Evolutionary conservation across 2,888 invertebrate genomes (phyloP), one percentile per base, ranked within the genome.

Genomic region (Troilus luridus): DNA sequence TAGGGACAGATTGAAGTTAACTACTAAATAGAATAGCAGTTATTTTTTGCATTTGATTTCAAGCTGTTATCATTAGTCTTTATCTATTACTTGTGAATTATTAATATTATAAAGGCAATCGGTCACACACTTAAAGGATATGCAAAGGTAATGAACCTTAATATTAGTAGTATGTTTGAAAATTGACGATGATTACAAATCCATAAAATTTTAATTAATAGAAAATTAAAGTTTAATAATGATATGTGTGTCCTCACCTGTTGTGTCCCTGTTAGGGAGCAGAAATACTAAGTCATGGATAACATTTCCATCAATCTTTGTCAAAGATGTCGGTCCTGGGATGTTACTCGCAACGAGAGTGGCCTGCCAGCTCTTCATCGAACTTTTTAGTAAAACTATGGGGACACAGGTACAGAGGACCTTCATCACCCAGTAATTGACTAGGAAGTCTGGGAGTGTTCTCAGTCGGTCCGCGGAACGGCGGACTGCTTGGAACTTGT

Each of bases 311-410:
- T 94, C 95, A 88, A 95, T 94, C 81, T 95, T 94, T 27, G 93
- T 94, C 9, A 95, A 92, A 72, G 93, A 92, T 12, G 93, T 93
- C 2, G 95, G 95, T 2, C 95, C 95, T 0, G 95, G 95, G 93
- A 95, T 93, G 93, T 95, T 95, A 93, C 95, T 95, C 81, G 95
- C 94, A 0, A 95, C 94, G 93, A 95, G 93, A 0, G 95, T 95
- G 60, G 95, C 95, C 90, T 95, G 95, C 27, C 93, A 94, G 92
- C 95, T 95, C 64, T 94, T 93, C 41, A 95, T 93, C 21, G 95
- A 91, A 1, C 94, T 94, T 77, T 93, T 93, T 56, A 95, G 92
- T 7, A 95, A 92, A 59, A 93, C 93, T 90, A 94, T 94, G 5
- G 95, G 95, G 41, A 95, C 93, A 9, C 95, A 92, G 17, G 94